phyloP scores from a whole-genome alignment of 53 echinoderm and acorn worm species.

The Actinopyga echinites region DNA sequence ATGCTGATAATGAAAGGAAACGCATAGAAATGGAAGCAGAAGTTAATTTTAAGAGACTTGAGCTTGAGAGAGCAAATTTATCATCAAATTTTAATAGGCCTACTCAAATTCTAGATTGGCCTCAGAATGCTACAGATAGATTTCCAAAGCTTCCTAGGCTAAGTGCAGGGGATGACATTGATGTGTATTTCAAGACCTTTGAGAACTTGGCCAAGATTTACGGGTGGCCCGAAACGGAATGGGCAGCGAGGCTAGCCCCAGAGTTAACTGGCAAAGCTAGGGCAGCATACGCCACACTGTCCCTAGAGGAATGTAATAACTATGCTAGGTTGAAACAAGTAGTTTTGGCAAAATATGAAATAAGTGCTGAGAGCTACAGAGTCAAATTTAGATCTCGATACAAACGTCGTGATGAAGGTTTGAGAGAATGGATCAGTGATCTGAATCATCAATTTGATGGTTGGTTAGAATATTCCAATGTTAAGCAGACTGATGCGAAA shows the following conservation, averaged over 20 bases:
- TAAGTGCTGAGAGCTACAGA: conserved; percentile 13
- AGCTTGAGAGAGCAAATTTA: background rate
- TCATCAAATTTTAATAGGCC: background rate
- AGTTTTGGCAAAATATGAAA: too few relatives aligned
- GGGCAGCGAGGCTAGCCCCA: too few relatives aligned
- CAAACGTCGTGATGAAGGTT: background rate
- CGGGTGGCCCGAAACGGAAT: too few relatives aligned
- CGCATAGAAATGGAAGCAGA: too few relatives aligned
- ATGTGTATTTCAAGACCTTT: conserved; percentile 28
- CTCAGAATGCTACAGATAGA: background rate
- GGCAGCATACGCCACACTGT: conserved; percentile 3
- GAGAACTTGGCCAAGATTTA: too few relatives aligned
- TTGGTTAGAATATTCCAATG: background rate
- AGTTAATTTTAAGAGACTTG: background rate
- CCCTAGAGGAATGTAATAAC: background rate
- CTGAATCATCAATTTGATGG: background rate
- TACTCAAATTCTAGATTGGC: background rate
- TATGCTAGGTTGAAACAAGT: conserved; percentile 19
- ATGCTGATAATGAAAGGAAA: background rate
- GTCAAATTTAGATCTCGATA: conserved; percentile 14
- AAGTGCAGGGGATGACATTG: background rate
- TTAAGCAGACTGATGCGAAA: background rate
- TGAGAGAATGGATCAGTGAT: conserved; percentile 13
- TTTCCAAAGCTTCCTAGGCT: background rate
- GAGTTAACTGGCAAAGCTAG: conserved; percentile 17